Evolutionary conservation across 92 coral and sea anemone species (phyloP), one percentile per base, ranked within the genome.

Genomic region (Palythoa heliodiscus): DNA sequence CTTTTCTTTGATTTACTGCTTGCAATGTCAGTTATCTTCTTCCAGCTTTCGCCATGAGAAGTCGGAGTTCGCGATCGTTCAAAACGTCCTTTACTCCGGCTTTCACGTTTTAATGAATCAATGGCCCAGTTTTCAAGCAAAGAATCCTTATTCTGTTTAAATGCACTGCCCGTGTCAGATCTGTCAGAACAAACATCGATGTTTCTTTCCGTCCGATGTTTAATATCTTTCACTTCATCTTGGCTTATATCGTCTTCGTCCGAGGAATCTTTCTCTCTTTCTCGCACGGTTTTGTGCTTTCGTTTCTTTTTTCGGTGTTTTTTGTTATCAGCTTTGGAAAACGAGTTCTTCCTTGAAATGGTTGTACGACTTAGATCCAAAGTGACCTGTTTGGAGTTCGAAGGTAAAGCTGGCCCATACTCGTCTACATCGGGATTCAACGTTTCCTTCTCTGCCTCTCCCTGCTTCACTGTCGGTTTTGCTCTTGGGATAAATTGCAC

Each of bases 281-380:
- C 83, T 24, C 83, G 53, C 10, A 25, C 72, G 13, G 71, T 73
- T 75, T 87, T 95, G 61, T 74, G 75, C 64, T 89, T 89, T 24
- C 76, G 90, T 73, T 85, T 93, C 72, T 83, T 86, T 77, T 76
- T 93, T 76, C 63, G 83, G 12, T 52, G 87, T 11, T 25, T 19
- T 11, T 86, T 35, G 43, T 71, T 25, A 20, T 16, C 52, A 17
- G 71, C n/a, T 64, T 52, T 10, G 22, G 63, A 19, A 72, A 15
- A 19, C 9, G 14, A 40, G 37, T 52, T 63, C 64, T 82, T 71
- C 12, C 48, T 25, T 16, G 76, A 2, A 78, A 78, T 13, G 61
- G 66, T 40, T 13, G 15, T 6, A 22, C 63, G 16, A 20, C 48
- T 35, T 3, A 58, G 67, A 35, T 15, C 17, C 25, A 50, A 40